Base-by-base conservation (phyloP, 2,797 vertebrate genomes). In the Acanthornis magna region DNA sequence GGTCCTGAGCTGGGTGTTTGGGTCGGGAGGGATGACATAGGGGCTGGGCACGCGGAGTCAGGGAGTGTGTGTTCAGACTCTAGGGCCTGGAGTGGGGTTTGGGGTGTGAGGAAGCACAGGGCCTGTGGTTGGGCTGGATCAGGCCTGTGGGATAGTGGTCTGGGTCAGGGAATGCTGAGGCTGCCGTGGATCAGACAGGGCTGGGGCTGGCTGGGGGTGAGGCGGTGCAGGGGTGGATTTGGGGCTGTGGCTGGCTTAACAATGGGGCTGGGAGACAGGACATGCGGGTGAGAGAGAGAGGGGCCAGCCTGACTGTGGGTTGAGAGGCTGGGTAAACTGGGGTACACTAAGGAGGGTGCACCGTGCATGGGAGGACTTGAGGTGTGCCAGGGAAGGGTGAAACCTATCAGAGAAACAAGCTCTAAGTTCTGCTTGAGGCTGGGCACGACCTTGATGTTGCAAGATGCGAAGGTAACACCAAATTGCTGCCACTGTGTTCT, bases 401-500 rank as follows among this genome's bases (percentile, higher is more conserved):
- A 72, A 51, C 22, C 63, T n/a, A 13, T 51, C 34, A 8, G 71
- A 34, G 25, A 80, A 53, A 42, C 32, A 67, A 71, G 36, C 38
- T 29, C 7, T 25, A 3, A 29, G 40, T 48, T 84, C 72, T 66
- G 10, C 60, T 55, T 51, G 58, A 61, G 47, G 54, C 76, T 47
- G 16, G 26, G 60, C 60, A 34, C 32, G 51, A 9, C 34, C 65
- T 38, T 50, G n/a, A 32, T 81, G 62, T 36, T 86, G 47, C 32
- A 89, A 84, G 86, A 61, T 36, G 7, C 77, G 92, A 87, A 93
- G 87, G 60, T 89, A 70, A n/a, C 62, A 18, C 38, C 42, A 60
- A 79, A 79, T 79, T 22, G 27, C 57, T 4, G 2, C 34, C n/a
- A 11, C 17, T 6, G n/a, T 40, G 65, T 27, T 45, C 11, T 85